Conservation (phyloP, 2,888 invertebrate species). For the Pardosa pseudoannulata region DNA sequence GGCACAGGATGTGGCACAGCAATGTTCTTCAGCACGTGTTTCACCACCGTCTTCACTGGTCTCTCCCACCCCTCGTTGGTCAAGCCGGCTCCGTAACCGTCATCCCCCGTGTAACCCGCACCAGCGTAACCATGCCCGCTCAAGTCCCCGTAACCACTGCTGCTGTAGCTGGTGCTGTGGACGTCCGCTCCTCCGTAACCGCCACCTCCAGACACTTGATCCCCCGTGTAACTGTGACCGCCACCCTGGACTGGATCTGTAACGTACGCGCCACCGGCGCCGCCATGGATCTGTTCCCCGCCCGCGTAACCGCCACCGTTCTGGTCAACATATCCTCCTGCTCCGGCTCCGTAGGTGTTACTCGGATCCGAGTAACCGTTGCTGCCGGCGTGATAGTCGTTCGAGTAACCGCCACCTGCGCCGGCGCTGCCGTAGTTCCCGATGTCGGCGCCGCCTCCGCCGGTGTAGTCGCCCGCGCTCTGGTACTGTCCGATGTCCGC, state of each 20-base stretch:
- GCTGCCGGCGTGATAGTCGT: not conserved
- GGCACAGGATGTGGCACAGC: slow-evolving; percentile 63
- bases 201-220: not conserved
- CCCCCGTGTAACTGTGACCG: not conserved
- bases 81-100: not conserved
- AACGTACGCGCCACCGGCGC: not conserved
- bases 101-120: not conserved
- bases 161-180: slow-evolving; percentile 9
- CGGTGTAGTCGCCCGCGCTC: not conserved
- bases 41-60: slow-evolving; percentile 41
- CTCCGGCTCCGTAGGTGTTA: not conserved
- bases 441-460: slow-evolving; percentile 3
- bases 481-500: slow-evolving; percentile 18
- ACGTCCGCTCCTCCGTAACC: not conserved
- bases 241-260: not conserved
- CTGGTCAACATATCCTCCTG: not conserved
- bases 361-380: not conserved
- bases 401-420: not conserved
- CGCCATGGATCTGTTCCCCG: not conserved
- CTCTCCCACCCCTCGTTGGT: slow-evolving; percentile 32
- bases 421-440: not conserved
- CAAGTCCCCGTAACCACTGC: not conserved
- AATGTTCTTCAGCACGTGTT: slow-evolving; percentile 50
- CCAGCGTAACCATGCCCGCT: not conserved
- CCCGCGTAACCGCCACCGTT: not conserved